These are phyloP conservation scores for Cyanoliseus patagonus DNA, from an alignment of 2,113 vertebrate species.

Conservation along the genomic window DNA sequence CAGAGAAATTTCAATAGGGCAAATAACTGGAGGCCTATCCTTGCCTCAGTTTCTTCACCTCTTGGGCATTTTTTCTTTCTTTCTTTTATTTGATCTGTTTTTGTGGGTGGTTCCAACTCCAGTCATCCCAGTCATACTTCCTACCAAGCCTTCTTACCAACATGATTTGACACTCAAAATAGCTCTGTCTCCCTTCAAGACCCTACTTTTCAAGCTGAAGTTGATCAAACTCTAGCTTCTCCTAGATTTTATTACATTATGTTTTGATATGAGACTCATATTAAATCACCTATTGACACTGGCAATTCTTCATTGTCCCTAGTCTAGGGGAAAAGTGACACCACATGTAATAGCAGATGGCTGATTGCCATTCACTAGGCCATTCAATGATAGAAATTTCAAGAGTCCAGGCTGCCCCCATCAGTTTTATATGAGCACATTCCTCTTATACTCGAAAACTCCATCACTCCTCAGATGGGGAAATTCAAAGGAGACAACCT, in stretches of 20 bases:
- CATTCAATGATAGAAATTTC: background rate
- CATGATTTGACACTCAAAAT: background rate
- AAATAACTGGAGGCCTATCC: background rate
- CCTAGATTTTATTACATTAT: background rate
- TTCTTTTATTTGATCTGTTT: background rate
- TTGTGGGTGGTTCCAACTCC: background rate
- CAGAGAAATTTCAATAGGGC: background rate
- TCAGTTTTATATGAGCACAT: background rate
- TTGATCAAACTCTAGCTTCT: background rate
- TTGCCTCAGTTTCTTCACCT: background rate
- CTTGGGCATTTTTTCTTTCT: background rate
- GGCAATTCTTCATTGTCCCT: background rate
- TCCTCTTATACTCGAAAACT: background rate
- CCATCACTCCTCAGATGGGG: background rate
- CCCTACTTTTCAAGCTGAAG: background rate
- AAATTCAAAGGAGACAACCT: background rate
- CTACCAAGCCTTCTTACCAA: background rate
- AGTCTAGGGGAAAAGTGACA: background rate
- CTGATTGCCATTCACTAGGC: background rate
- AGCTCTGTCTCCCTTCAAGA: background rate
- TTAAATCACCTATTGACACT: background rate
- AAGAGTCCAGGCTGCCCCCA: background rate
- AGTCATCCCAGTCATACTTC: background rate
- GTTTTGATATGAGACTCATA: background rate
- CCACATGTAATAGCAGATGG: background rate